Evolutionary conservation across 2,797 vertebrate species (phyloP), one percentile per base, ranked within the genome.

Genomic region (Halcyon chelicuti): DNA sequence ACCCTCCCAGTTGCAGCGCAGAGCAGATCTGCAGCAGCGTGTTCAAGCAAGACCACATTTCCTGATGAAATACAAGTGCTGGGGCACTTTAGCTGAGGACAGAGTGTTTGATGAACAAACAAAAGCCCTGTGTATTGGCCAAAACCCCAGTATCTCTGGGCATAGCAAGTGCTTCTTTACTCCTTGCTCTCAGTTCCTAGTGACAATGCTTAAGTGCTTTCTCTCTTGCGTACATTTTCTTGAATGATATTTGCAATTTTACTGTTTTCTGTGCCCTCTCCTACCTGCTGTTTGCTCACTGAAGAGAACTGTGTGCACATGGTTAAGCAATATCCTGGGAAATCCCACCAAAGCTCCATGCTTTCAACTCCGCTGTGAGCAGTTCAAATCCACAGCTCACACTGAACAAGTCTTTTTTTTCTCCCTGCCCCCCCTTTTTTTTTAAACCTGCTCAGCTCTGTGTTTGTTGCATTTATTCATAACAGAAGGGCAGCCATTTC

Each of bases 401-500:
- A 62, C 12, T 51, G 44, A 92, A 74, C 46, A 39, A 84, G 47
- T 11, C 21, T 33, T 55, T 79, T 94, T 68, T 71, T 22, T 17
- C 5, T 7, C 44, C 16, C 6, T 10, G 12, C 25, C 63, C 18
- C 7, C 28, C 60, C n/a, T 22, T 23, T 11, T 17, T 35, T 23
- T 26, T 33, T 21, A 26, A 57, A 33, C 63, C 62, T 94, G 77
- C 57, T 65, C 61, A 31, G 57, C 47, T 75, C 68, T 83, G 57
- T 65, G 58, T 71, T 82, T 67, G 44, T 63, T 57, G 40, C 75
- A 58, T 91, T 92, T 94, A 82, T 65, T 68, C 67, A 39, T 61
- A 94, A 71, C 74, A 96, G 79, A 93, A 91, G 14, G 63, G 49
- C 78, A 88, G 84, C 49, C 68, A 39, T 95, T 91, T 95, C 93